Percentiles rank a stretch among this genome's conserved stretches.
These are phyloP conservation scores for Epinephelus fuscoguttatus DNA, from an alignment of 2,113 vertebrate genomes.

Conservation along the genomic window DNA sequence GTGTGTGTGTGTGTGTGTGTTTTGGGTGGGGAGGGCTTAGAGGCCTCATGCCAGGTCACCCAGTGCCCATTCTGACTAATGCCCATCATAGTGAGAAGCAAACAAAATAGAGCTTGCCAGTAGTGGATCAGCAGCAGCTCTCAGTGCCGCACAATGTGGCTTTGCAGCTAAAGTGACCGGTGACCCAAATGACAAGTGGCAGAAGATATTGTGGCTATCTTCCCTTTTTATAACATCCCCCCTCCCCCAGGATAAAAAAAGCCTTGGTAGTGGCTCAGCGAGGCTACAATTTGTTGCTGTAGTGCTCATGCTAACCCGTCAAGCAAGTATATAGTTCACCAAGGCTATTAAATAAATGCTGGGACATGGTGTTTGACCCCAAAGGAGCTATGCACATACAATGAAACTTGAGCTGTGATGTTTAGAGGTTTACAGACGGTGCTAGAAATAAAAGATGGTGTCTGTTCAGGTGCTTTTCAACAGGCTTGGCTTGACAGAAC, in stretches of 20 bases:
- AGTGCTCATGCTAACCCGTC: no score
- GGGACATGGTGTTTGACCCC: no score
- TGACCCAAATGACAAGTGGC: background rate
- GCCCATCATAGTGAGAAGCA: conserved; percentile 52
- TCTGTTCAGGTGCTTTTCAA: no score
- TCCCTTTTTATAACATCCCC: background rate
- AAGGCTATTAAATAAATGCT: no score
- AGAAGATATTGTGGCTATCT: background rate
- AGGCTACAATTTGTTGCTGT: background rate
- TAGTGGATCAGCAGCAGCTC: conserved; percentile 38
- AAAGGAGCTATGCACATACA: no score
- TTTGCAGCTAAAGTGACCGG: background rate
- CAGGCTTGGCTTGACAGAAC: no score
- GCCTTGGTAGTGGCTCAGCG: background rate
- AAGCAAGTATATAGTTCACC: no score
- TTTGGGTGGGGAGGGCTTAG: conserved; percentile 33
- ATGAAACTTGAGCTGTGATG: no score
- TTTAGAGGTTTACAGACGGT: no score
- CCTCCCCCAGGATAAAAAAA: background rate
- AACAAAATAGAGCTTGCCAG: conserved; percentile 54
- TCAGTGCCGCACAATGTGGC: background rate
- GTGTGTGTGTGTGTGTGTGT: conserved; percentile 29
- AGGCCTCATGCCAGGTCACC: conserved; percentile 29
- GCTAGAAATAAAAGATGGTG: no score
- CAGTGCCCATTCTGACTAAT: conserved; percentile 41